Conservation (phyloP, 2,113 vertebrate genomes). For the Oreochromis aureus region DNA sequence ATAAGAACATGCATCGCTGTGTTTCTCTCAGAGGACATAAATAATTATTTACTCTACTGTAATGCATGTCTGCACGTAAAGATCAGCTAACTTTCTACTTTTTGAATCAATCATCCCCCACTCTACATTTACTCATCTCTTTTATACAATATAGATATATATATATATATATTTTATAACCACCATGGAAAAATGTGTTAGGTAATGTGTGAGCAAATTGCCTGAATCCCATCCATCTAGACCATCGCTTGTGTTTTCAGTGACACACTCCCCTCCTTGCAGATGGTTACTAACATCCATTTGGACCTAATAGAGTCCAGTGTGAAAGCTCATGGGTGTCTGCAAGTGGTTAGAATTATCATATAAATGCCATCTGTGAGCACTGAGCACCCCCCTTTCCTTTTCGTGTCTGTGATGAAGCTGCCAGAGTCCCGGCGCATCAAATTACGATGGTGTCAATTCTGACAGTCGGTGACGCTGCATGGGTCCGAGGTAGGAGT, state of each 20-base stretch:
- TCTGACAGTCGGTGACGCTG: slow-evolving; percentile 32
- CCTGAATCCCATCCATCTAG: slow-evolving; percentile 15
- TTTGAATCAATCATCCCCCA: background rate
- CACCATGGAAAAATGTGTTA: slow-evolving; percentile 13
- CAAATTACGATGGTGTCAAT: slow-evolving; percentile 54
- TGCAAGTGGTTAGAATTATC: slow-evolving; percentile 63
- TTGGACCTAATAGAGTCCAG: slow-evolving; percentile 57
- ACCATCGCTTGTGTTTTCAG: slow-evolving; percentile 31
- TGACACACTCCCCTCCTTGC: slow-evolving; percentile 30
- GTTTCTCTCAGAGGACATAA: background rate
- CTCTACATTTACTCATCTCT: background rate
- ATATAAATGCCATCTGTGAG: slow-evolving; percentile 68
- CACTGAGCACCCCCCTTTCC: slow-evolving; percentile 25
- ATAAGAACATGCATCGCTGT: rapidly evolving
- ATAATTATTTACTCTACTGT: background rate
- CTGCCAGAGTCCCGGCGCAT: slow-evolving; percentile 56
- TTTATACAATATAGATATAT: background rate
- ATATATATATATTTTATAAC: background rate
- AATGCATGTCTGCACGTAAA: background rate
- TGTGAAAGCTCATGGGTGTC: slow-evolving; percentile 48
- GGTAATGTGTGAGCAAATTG: slow-evolving; percentile 49
- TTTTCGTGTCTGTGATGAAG: slow-evolving; percentile 50
- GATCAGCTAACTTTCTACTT: background rate
- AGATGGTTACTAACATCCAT: slow-evolving; percentile 58
- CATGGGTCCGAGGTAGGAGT: slow-evolving; percentile 2